Evolutionary conservation across 2,888 invertebrate species (phyloP), one percentile per base, ranked within the genome.

Genomic region (Cryptocheilus praepositus): DNA sequence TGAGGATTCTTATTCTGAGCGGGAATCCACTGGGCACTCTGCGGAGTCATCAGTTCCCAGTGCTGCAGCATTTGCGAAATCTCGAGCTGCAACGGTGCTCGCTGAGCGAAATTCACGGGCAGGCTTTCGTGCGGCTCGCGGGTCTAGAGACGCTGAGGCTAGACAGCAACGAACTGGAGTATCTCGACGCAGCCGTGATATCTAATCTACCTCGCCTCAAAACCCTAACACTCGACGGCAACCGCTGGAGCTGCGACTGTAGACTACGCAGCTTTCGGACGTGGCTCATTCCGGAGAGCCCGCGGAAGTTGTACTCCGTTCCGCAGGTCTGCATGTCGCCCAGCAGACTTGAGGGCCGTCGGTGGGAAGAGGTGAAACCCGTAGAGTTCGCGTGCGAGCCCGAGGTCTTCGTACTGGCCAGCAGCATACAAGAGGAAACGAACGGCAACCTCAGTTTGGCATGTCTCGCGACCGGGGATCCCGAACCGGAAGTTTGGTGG

Each of bases 171-270:
- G 91, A 93, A 79, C 91, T 97, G 73, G 93, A 93, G 64, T 92
- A 92, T 81, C 88, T 95, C 46, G 92, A 93, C 13, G 92, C 92
- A 68, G 90, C 91, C 57, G 92, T 93, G 2, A 93, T 95, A 81
- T 90, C 93, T 87, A 94, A 94, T 70, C 91, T 96, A 84, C 92
- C 93, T 46, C 94, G 93, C 80, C 90, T 97, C 68, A 96, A 96
- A 89, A 95, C 95, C 1, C 90, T 97, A 43, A 92, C 93, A 13
- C 89, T 97, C 61, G 95, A 95, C 74, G 94, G 94, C 36, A 97
- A 97, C 88, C 96, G 95, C 4, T 97, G 97, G 97, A 92, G 92
- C 83, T 97, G 97, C 88, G 96, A 97, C 87, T 97, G 97, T 88
- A 92, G 94, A 74, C 89, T 97, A 67, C 92, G 96, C 60, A 94